Conservation (phyloP, 1,140 invertebrate species). For the Drosophila yakuba region DNA sequence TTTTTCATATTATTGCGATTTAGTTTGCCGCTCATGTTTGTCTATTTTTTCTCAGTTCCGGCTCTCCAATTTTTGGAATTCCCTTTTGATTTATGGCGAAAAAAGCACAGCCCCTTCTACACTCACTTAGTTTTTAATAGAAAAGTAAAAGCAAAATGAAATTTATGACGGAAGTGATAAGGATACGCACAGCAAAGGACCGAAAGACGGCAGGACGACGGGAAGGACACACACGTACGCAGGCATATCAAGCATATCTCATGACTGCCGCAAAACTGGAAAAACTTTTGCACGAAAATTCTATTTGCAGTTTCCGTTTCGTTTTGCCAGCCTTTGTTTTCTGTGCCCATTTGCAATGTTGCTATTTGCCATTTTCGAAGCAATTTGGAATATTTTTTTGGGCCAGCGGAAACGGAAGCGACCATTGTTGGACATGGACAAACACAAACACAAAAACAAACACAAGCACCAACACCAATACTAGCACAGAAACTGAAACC, state of each 20-base stretch:
- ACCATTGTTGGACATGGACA: conserved; percentile 75
- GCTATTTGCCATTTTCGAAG: conserved; percentile 36
- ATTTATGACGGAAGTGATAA: conserved; percentile 84
- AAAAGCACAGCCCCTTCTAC: neutral
- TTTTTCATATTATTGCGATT: conserved; percentile 76
- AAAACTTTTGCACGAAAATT: conserved; percentile 68
- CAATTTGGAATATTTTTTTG: conserved; percentile 68
- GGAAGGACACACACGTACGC: conserved; percentile 7
- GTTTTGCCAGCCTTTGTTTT: conserved; percentile 8
- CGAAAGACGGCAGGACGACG: neutral
- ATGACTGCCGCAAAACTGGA: conserved; percentile 38
- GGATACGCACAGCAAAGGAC: conserved; percentile 37
- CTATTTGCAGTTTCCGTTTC: conserved; percentile 74
- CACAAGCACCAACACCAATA: neutral
- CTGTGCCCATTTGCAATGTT: conserved; percentile 10
- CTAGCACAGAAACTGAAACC: neutral
- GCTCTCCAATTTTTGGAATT: conserved; percentile 9
- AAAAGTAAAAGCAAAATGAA: conserved; percentile 80
- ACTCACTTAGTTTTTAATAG: conserved; percentile 76
- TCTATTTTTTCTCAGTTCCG: conserved; percentile 14
- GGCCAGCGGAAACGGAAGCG: conserved; percentile 74
- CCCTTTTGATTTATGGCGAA: conserved; percentile 71
- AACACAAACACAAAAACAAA: conserved; percentile 51
- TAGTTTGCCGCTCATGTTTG: conserved; percentile 52
- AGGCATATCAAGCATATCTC: conserved; percentile 56